phyloP scores from a whole-genome alignment of 2,797 vertebrate species.

The Oryzias sinensis region DNA sequence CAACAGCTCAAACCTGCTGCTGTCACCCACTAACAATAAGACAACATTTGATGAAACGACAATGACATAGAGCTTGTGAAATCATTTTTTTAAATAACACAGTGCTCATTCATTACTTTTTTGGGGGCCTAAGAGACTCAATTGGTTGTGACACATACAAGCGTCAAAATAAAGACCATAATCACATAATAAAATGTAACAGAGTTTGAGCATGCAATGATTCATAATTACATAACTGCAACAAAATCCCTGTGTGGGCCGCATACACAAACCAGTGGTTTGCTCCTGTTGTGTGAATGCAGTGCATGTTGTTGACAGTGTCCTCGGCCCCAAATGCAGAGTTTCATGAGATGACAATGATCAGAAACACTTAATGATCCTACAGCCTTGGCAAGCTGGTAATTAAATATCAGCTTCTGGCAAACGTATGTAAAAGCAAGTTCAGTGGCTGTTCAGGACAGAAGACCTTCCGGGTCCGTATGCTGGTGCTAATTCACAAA shows the following conservation, averaged over 20 bases:
- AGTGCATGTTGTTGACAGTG: constrained; percentile 31
- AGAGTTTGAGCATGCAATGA: constrained; percentile 37
- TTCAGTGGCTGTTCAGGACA: constrained; percentile 44
- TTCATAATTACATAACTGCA: constrained; percentile 58
- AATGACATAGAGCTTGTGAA: constrained; percentile 31
- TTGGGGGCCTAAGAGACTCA: constrained; percentile 18
- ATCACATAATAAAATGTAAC: constrained; percentile 31
- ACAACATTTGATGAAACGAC: constrained; percentile 53
- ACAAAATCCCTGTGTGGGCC: constrained; percentile 31
- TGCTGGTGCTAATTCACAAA: constrained; percentile 47
- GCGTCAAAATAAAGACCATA: constrained; percentile 33
- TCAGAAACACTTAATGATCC: constrained; percentile 55
- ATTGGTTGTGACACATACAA: constrained; percentile 36
- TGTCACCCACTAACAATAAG: constrained; percentile 59
- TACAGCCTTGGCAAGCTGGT: constrained; percentile 54
- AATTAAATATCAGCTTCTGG: constrained; percentile 74
- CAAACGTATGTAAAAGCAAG: constrained; percentile 49
- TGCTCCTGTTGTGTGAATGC: constrained; percentile 29
- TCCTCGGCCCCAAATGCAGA: constrained; percentile 51
- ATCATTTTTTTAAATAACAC: constrained; percentile 23
- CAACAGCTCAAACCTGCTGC: constrained; percentile 63
- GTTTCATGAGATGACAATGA: constrained; percentile 54
- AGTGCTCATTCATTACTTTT: constrained; percentile 25
- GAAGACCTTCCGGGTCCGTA: constrained; percentile 40
- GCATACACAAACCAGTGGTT: constrained; percentile 37